Evolutionary conservation across 2,113 vertebrate genomes (phyloP).

Genomic region (Pollachius pollachius): DNA sequence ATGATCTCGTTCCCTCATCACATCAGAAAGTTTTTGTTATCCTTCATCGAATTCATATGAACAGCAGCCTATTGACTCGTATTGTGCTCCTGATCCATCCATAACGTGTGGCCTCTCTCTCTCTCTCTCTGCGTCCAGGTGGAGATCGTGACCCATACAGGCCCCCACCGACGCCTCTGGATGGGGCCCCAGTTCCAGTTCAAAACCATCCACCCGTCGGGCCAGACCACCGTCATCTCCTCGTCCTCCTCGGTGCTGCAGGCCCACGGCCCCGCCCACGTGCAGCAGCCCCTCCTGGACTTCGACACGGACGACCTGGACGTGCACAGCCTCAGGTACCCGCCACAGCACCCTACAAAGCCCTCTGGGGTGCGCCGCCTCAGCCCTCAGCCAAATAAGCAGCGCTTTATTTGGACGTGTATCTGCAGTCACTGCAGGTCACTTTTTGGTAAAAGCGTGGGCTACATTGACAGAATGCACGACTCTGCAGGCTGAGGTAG

Average conservation of each 20-base stretch:
- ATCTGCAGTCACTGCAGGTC: too few species aligned
- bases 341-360: too few species aligned
- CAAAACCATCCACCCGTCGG: constrained; percentile 97
- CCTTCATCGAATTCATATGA: not conserved
- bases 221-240: constrained; percentile 96
- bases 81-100: not conserved
- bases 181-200: constrained; percentile 99
- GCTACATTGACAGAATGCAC: too few species aligned
- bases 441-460: too few species aligned
- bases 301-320: constrained; percentile 96
- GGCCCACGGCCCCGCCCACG: constrained; percentile 89
- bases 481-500: too few species aligned
- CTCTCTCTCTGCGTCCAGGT: constrained; percentile 75
- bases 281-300: constrained; percentile 92
- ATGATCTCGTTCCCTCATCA: too few species aligned
- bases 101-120: not conserved
- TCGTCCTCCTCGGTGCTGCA: constrained; percentile 97
- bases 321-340: constrained; percentile 95
- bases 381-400: too few species aligned
- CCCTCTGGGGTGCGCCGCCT: too few species aligned
- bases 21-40: too few species aligned
- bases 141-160: constrained; percentile 97
- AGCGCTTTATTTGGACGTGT: too few species aligned
- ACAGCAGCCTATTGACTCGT: not conserved
- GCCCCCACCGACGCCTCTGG: constrained; percentile 94